These are phyloP conservation scores for Mugil cephalus DNA, from an alignment of 2,113 vertebrate species.

Conservation along the genomic window DNA sequence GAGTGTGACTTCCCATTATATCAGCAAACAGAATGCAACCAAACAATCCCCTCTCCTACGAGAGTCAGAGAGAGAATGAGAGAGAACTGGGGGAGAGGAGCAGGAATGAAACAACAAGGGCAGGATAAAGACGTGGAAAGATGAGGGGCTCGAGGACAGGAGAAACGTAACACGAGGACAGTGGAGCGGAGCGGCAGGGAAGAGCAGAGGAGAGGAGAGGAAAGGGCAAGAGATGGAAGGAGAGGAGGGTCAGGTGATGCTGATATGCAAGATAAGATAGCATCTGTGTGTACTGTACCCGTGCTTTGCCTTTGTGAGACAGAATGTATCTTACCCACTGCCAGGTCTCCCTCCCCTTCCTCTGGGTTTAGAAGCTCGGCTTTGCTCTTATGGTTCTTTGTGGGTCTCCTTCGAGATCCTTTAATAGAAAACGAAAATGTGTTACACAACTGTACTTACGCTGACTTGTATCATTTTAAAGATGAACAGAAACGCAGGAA, in stretches of 20 bases:
- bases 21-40: neutral
- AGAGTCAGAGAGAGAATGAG: neutral
- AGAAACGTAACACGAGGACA: constrained; percentile 42
- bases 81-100: neutral
- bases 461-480: too few species aligned
- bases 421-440: neutral
- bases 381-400: constrained; percentile 92
- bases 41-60: neutral
- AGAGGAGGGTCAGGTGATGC: constrained; percentile 60
- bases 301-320: constrained; percentile 47
- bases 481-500: neutral
- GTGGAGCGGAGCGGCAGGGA: constrained; percentile 27
- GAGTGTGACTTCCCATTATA: neutral
- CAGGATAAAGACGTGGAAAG: constrained; percentile 11
- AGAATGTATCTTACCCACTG: constrained; percentile 84
- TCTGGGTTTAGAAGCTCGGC: constrained; percentile 91
- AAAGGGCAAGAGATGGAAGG: constrained; percentile 29
- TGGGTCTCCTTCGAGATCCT: constrained; percentile 90
- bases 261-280: constrained; percentile 69
- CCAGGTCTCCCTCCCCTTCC: constrained; percentile 91
- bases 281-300: constrained; percentile 68
- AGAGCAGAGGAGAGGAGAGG: constrained; percentile 17
- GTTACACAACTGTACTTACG: neutral
- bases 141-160: constrained; percentile 11
- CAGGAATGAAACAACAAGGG: constrained; percentile 6